A percentile compares a stretch with the other conserved stretches of the same genome.
Conservation (phyloP, 2,888 invertebrate species). For the Protula sp. region DNA sequence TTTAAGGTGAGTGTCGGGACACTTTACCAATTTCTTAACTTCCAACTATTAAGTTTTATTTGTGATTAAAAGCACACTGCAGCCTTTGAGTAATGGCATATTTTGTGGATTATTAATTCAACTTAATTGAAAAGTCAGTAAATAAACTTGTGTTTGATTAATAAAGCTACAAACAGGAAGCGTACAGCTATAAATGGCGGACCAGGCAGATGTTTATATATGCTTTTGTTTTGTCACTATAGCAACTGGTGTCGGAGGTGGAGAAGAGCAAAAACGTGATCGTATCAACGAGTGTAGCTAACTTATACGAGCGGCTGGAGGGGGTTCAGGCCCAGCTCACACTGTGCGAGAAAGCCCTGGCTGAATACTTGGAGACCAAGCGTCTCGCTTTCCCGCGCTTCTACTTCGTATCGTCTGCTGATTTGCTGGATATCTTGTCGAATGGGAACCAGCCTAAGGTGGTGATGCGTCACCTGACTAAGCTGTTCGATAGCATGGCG, state of each 20-base stretch:
- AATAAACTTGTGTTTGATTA: no score
- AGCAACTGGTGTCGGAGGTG: conserved; percentile 70
- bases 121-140: no score
- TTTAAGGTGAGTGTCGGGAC: conserved; percentile 69
- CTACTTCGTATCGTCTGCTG: conserved; percentile 94
- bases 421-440: conserved; percentile 86
- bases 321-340: conserved; percentile 76
- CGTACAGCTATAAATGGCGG: no score
- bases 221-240: conserved; percentile 22
- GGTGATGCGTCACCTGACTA: conserved; percentile 73
- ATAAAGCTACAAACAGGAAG: no score
- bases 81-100: no score
- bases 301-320: conserved; percentile 74
- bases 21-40: not conserved
- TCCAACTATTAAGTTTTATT: not conserved
- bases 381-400: conserved; percentile 91
- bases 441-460: conserved; percentile 86
- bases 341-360: conserved; percentile 91
- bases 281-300: conserved; percentile 79
- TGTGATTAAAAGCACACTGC: no score
- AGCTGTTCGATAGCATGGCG: conserved; percentile 91
- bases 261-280: conserved; percentile 81
- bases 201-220: no score
- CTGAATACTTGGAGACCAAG: conserved; percentile 94
- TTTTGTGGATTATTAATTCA: no score